phyloP scores from a whole-genome alignment of 2,113 vertebrate genomes.

The Aptenodytes patagonicus region DNA sequence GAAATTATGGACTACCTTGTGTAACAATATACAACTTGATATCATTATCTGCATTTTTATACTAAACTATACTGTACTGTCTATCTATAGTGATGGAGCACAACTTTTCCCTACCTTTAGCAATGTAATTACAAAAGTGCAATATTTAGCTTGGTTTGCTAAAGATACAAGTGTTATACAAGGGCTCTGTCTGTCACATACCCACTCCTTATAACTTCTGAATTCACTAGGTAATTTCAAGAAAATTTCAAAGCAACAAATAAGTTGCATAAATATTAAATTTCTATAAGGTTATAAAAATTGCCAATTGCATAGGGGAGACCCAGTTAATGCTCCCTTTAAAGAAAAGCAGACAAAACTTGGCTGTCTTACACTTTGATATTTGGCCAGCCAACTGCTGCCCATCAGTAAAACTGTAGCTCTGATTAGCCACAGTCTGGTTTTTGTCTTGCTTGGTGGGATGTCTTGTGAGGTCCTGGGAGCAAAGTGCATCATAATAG shows the following conservation, averaged over 20 bases:
- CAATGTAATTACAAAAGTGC: neutral
- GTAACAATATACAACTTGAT: neutral
- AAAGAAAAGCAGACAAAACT: neutral
- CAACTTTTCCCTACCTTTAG: neutral
- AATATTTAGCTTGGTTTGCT: neutral
- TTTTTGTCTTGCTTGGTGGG: neutral
- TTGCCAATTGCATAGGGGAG: neutral
- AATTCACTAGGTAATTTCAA: neutral
- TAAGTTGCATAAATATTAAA: neutral
- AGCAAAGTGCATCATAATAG: neutral
- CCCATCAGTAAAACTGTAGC: neutral
- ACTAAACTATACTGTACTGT: neutral
- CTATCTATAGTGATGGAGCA: neutral
- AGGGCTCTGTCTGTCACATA: neutral
- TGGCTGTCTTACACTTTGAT: neutral
- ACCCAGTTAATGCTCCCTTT: neutral
- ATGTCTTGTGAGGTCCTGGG: neutral
- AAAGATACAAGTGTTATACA: neutral
- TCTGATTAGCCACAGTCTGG: neutral
- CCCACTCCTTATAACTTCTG: neutral
- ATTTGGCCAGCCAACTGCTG: neutral
- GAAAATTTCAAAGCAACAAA: neutral
- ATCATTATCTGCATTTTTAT: neutral
- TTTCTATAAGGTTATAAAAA: neutral
- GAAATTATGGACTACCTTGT: neutral